Evolutionary conservation across 1,140 invertebrate genomes (phyloP), one percentile per base, ranked within the genome.

Genomic region (Musca vetustissima): DNA sequence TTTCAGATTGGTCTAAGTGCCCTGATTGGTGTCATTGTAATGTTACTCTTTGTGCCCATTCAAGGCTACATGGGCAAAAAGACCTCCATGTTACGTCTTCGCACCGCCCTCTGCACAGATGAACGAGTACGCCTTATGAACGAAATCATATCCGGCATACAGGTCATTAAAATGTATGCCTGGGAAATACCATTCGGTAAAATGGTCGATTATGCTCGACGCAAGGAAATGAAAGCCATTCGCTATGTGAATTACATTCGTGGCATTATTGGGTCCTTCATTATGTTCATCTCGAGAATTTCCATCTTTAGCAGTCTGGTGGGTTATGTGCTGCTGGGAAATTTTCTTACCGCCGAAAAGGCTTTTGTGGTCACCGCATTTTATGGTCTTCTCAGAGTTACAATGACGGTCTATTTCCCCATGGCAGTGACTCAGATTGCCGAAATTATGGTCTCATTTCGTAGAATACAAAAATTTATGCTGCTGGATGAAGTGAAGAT

Each of bases 161-260:
- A 94, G 83, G 90, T 95, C 0, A 95, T 97, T n/a, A 97, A 96
- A 84, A 95, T 96, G 93, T 94, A 94, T 73, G 89, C 91, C 1
- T 95, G 93, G 93, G 93, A 95, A 78, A 88, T 88, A 73, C 88
- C 91, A 0, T 95, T 94, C 75, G 86, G 88, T 24, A 86, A 85
- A 66, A 85, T 93, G 49, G 85, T 91, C 3, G 84, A 86, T 32
- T 74, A 82, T 25, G 84, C 85, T 7, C 82, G 90, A 73, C 84
- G 80, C 74, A 84, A 82, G 69, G 84, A 86, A 75, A 84, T 90
- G 52, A 81, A 83, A 61, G 84, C 85, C 53, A 88, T 92, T 25
- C 86, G 86, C 69, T 85, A 86, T 71, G 86, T 89, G 9, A 88
- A 90, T 14, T 90, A 89, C 72, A 88, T 94, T 11, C 86, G 89